Conservation (phyloP, 37 sponge, comb jelly and placozoan genomes). For the Beroe forskalii region DNA sequence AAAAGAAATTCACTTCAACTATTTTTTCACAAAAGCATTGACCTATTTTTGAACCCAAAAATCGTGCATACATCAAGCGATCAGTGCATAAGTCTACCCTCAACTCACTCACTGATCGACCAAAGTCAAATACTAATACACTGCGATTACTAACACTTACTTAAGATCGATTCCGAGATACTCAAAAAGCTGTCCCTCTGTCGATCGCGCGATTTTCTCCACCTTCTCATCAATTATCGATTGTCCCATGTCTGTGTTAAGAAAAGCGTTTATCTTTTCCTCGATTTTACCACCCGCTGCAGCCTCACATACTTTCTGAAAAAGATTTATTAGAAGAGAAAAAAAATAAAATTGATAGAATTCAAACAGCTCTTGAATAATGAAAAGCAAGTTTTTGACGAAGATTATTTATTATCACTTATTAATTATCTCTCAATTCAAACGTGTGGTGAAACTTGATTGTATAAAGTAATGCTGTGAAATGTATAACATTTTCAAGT, state of each 20-base stretch:
- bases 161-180: neutral
- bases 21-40: too few species aligned
- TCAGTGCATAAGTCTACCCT: too few species aligned
- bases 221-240: conserved; percentile 20
- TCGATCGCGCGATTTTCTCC: neutral
- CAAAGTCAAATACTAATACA: neutral
- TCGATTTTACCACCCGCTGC: conserved; percentile 10
- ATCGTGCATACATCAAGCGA: too few species aligned
- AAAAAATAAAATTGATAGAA: neutral
- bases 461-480: too few species aligned
- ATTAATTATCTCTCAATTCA: too few species aligned
- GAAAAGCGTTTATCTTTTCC: neutral
- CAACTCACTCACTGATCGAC: neutral
- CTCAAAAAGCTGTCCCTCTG: conserved; percentile 9
- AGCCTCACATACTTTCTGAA: conserved; percentile 44
- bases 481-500: neutral
- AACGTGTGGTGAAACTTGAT: too few species aligned
- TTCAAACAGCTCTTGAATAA: too few species aligned
- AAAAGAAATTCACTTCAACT: too few species aligned
- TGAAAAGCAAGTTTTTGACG: too few species aligned
- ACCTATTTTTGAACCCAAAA: too few species aligned
- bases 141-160: neutral
- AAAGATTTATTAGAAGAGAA: neutral
- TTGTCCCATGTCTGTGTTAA: conserved; percentile 38
- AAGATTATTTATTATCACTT: too few species aligned